A percentile compares a stretch with the other conserved stretches of the same genome.
phyloP scores from a whole-genome alignment of 2,797 vertebrate genomes.

The Sebastes iracundus region DNA sequence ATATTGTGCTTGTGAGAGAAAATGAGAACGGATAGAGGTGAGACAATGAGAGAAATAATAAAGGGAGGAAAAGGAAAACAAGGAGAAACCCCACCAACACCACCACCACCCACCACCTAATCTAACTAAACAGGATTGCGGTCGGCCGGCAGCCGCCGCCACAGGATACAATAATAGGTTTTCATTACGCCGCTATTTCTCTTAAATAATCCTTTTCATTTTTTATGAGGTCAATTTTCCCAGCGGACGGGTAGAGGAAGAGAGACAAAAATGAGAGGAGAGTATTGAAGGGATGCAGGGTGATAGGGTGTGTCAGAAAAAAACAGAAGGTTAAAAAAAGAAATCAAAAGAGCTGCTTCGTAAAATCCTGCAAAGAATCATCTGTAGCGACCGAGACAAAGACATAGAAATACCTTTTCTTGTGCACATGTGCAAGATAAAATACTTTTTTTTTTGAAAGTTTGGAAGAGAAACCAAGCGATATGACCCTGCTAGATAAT shows the following conservation, averaged over 20 bases:
- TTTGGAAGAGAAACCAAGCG: conserved; percentile 1
- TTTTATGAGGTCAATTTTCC: conserved; percentile 83
- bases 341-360: conserved; percentile 13
- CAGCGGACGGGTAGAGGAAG: conserved; percentile 11
- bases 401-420: conserved; percentile 1
- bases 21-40: conserved; percentile 48
- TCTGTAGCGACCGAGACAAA: conserved; percentile 1
- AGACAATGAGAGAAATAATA: conserved; percentile 66
- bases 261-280: conserved; percentile 4
- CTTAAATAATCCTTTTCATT: conserved; percentile 84
- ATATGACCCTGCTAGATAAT: conserved; percentile 45
- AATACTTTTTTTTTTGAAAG: conserved; percentile 15
- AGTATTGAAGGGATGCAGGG: not conserved
- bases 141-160: conserved; percentile 48
- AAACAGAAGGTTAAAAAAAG: not conserved
- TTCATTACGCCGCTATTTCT: conserved; percentile 81
- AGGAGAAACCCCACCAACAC: not conserved
- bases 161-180: conserved; percentile 78
- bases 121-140: conserved; percentile 69
- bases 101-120: conserved; percentile 35
- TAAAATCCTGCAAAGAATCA: conserved; percentile 8
- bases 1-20: conserved; percentile 35
- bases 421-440: conserved; percentile 13
- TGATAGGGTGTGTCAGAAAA: not conserved
- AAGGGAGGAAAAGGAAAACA: conserved; percentile 22